Base-by-base conservation (phyloP, 2,113 vertebrate genomes). In the Anarhynchus alexandrinus region DNA sequence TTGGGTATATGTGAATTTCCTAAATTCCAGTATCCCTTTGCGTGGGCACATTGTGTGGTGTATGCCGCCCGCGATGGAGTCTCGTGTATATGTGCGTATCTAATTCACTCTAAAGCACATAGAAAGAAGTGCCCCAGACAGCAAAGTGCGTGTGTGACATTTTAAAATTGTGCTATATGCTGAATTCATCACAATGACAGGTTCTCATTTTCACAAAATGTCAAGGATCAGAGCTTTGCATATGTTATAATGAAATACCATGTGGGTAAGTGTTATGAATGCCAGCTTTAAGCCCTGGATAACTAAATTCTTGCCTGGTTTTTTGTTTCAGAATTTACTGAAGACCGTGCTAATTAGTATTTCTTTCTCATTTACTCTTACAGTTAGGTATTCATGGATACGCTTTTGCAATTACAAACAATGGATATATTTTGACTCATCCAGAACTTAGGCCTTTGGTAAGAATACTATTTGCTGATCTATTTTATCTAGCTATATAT, bases 351-450 rank as follows among this genome's bases (percentile, higher is more conserved):
- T 98, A 97, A 98, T 97, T 91, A 93, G 34, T 86, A 34, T 91
- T 97, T 96, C 81, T 97, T 65, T 98, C 65, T 96, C 26, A 12
- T 96, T 95, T 97, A 43, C 66, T 86, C 91, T 96, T 98, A 69
- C 95, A 99, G 99, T 97, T 99, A 97, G 99, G 99, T 88, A 99
- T 99, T 98, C 99, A 99, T 5, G 99, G 99, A 90, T 99, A 99
- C 59, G 99, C 99, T 92, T 99, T 99, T 97, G 99, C 99, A 95
- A 99, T 99, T 97, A 99, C 99, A 79, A 99, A 99, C 98, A 99
- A 99, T 30, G 99, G 99, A 92, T 99, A 99, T 95, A 99, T 99
- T 97, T 98, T 99, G 97, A 99, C 99, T 40, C 99, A 99, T 91
- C 99, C 99, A 71, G 99, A 99, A 95, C 98, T 99, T 61, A 98